Conservation (phyloP, 1,140 invertebrate species). For the Dicyema japonicum region DNA sequence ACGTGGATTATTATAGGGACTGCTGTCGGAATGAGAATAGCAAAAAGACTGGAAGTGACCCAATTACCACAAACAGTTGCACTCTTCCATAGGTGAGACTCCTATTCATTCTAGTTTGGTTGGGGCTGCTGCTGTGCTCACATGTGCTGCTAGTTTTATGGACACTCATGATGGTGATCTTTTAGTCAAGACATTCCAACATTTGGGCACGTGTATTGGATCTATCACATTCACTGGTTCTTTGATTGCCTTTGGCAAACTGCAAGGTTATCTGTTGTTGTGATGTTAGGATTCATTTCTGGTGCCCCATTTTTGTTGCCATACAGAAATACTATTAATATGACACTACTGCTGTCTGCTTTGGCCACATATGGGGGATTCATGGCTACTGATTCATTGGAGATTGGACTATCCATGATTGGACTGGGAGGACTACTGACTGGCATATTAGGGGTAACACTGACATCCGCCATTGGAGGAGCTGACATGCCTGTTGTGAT, state of each 20-base stretch:
- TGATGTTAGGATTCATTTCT: too few species aligned
- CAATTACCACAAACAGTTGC: slow-evolving; percentile 58
- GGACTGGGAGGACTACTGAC: slow-evolving; percentile 36
- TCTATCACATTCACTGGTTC: slow-evolving; percentile 58
- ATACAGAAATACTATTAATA: slow-evolving; percentile 42
- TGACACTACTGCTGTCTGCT: slow-evolving; percentile 31
- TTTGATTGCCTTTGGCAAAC: slow-evolving; percentile 55
- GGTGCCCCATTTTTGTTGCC: slow-evolving; percentile 40
- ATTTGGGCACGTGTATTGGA: too few species aligned
- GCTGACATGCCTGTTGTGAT: slow-evolving; percentile 74
- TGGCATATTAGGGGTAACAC: slow-evolving; percentile 42
- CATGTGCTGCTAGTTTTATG: slow-evolving; percentile 47
- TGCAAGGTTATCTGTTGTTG: slow-evolving; percentile 44
- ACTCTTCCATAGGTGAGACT: slow-evolving; percentile 55
- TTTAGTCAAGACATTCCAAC: too few species aligned
- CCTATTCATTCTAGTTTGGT: too few species aligned
- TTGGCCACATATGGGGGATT: slow-evolving; percentile 34
- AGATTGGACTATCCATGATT: slow-evolving; percentile 30
- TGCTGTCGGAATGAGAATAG: slow-evolving; percentile 27
- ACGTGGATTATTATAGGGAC: background rate
- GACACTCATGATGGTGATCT: too few species aligned
- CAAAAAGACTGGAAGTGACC: slow-evolving; percentile 48
- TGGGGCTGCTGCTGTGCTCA: slow-evolving; percentile 47
- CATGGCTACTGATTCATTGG: slow-evolving; percentile 29
- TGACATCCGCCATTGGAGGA: slow-evolving; percentile 55